Evolutionary conservation across 1,140 invertebrate species (phyloP).

Genomic region (Nautilus pompilius): DNA sequence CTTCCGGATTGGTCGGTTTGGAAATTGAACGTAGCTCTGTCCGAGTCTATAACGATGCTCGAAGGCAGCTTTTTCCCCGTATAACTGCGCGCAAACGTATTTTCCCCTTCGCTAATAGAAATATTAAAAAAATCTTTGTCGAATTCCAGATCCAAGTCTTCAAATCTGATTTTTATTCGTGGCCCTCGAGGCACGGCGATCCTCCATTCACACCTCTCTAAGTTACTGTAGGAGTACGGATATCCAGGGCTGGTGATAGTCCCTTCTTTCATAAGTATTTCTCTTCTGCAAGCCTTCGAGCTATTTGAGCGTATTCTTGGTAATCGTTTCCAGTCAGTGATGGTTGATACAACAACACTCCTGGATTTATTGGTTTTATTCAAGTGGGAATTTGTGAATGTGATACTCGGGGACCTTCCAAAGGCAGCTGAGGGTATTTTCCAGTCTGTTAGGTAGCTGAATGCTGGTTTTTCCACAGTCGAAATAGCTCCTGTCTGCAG

Average conservation of each 20-base stretch:
- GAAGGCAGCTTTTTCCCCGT: not conserved
- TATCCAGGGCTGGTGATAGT: not conserved
- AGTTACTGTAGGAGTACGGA: not conserved
- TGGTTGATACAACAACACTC: too few species aligned
- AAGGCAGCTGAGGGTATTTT: too few species aligned
- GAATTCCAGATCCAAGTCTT: constrained; percentile 8
- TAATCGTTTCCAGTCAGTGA: too few species aligned
- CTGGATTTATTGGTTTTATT: too few species aligned
- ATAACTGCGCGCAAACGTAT: not conserved
- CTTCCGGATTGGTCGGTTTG: not conserved
- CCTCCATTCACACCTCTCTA: constrained; percentile 7
- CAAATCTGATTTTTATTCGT: constrained; percentile 10
- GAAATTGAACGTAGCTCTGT: not conserved
- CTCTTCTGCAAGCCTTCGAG: constrained; percentile 19
- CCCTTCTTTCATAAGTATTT: not conserved
- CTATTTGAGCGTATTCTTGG: too few species aligned
- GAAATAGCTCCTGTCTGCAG: too few species aligned
- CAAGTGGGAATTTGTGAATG: too few species aligned
- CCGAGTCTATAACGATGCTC: not conserved
- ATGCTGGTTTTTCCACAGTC: too few species aligned
- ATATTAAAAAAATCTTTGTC: constrained; percentile 11
- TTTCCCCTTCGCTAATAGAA: not conserved
- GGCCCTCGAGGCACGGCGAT: constrained; percentile 8
- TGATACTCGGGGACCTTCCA: too few species aligned
- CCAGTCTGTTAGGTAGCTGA: too few species aligned